Conservation (phyloP, 2,797 vertebrate genomes). For the Malurus leucopterus region DNA sequence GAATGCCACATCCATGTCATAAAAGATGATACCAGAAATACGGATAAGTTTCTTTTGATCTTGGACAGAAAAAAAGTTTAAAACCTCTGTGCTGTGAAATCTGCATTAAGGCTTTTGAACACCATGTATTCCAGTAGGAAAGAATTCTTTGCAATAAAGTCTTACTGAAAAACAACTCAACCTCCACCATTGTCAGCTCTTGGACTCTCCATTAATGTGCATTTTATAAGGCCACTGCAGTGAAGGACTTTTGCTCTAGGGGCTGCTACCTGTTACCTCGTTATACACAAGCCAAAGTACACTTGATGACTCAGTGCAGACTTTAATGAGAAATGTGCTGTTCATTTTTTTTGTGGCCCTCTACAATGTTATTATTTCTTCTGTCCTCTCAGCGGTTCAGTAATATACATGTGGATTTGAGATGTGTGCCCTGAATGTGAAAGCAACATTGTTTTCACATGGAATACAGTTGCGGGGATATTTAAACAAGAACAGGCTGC, state of each 20-base stretch:
- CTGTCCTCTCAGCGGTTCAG: background rate
- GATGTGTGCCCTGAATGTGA: background rate
- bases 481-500: slow-evolving; percentile 26
- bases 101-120: background rate
- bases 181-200: background rate
- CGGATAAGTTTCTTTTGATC: background rate
- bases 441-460: background rate
- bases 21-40: background rate
- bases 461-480: background rate
- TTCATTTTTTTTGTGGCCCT: background rate
- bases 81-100: background rate
- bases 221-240: background rate
- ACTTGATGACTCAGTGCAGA: background rate
- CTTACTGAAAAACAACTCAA: background rate
- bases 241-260: background rate
- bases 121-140: background rate
- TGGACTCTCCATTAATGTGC: accelerated
- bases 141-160: background rate
- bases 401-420: background rate
- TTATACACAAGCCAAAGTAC: background rate
- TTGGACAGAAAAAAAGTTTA: background rate
- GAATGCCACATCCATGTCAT: background rate
- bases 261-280: background rate
- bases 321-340: background rate
- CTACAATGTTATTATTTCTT: background rate